Base-by-base conservation (phyloP, 2,797 vertebrate genomes). In the Hybognathus amarus region DNA sequence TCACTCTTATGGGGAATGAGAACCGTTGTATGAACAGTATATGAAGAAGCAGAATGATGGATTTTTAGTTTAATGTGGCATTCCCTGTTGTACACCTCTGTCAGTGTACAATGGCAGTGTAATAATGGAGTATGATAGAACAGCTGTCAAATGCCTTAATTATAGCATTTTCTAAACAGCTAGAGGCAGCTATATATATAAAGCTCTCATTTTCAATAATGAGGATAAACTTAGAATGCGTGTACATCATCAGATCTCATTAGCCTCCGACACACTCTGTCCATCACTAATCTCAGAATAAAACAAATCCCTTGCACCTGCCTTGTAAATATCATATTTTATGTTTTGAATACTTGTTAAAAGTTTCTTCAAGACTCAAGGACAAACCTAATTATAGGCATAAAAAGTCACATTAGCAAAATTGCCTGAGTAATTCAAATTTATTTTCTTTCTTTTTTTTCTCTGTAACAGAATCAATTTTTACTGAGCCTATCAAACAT, bases 191-290 rank as follows among this genome's bases (percentile, higher is more conserved):
- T 80, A 77, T 84, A 86, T 84, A 77, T 84, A 81, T 77, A 71
- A 71, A 77, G 33, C 76, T 78, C 56, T 79, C 15, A 38, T 64
- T 75, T 85, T 76, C 84, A 52, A 74, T 82, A 77, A 77, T 59
- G 67, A 66, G 47, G 74, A 78, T 86, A 63, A 79, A 83, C 79
- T 70, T 20, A 69, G 73, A 75, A 64, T 20, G 33, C 70, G 22
- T 81, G 30, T 75, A 78, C 71, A 77, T 79, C 73, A 76, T 66
- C 52, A 63, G 66, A 83, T 70, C 61, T 78, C 64, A 86, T 88
- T 85, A 88, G n/a, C 80, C 36, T 85, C 42, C 18, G 77, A 42
- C 67, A 80, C 40, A 52, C 52, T 78, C 33, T 80, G 77, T 77
- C 75, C 78, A 84, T 86, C 82, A 80, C 40, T 68, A 8, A 59